Evolutionary conservation across 2,797 vertebrate species (phyloP).

Genomic region (Diceros bicornis): DNA sequence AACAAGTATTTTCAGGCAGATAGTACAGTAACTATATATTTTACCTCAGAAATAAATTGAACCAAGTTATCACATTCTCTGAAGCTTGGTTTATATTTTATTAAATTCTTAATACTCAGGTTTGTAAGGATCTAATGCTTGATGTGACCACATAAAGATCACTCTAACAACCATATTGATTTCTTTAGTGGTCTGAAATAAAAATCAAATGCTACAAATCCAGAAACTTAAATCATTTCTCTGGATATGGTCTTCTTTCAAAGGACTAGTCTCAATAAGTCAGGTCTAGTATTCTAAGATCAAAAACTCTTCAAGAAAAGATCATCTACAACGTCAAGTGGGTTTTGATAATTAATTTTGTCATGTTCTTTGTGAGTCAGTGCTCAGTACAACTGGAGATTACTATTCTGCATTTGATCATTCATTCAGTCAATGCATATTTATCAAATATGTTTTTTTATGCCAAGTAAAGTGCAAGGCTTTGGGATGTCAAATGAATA

Average conservation of each 20-base stretch:
- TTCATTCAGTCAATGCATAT: background rate
- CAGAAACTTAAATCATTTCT: background rate
- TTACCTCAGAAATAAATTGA: slow-evolving; percentile 17
- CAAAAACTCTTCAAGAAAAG: slow-evolving; percentile 20
- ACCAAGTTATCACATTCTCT: slow-evolving; percentile 42
- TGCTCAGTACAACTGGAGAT: background rate
- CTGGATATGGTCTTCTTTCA: slow-evolving; percentile 26
- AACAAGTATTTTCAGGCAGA: slow-evolving; percentile 70
- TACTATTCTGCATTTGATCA: slow-evolving; percentile 24
- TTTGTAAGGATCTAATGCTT: slow-evolving; percentile 61
- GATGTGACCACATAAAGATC: background rate
- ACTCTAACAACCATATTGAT: slow-evolving; percentile 25
- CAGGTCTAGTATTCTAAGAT: background rate
- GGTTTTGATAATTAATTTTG: slow-evolving; percentile 29
- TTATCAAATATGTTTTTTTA: background rate
- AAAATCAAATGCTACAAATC: slow-evolving; percentile 25
- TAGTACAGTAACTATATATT: slow-evolving; percentile 38
- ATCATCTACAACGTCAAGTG: background rate
- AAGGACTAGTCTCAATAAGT: slow-evolving; percentile 26
- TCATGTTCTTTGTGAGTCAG: background rate
- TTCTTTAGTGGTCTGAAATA: slow-evolving; percentile 59
- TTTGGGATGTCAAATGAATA: background rate
- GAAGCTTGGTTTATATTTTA: slow-evolving; percentile 62
- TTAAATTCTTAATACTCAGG: slow-evolving; percentile 7
- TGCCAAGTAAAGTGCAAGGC: background rate